These are phyloP conservation scores for Drosophila birchii DNA, from an alignment of 2,888 invertebrate genomes.

Conservation along the genomic window DNA sequence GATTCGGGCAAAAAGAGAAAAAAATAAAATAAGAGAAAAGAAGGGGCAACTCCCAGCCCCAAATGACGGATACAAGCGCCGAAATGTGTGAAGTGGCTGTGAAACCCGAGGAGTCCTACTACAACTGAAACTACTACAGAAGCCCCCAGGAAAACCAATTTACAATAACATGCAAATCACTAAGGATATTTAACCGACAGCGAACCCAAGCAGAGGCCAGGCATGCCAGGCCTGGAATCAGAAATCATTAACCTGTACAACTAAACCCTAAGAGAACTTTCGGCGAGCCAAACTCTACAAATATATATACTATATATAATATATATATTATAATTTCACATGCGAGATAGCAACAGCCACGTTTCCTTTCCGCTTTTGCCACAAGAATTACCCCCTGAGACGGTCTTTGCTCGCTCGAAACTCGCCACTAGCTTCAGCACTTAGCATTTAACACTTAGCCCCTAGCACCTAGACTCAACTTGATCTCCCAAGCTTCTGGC, in stretches of 20 bases:
- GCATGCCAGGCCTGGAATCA: slow-evolving; percentile 57
- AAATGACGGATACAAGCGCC: slow-evolving; percentile 56
- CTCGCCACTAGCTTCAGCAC: slow-evolving; percentile 71
- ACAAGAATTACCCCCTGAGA: slow-evolving; percentile 62
- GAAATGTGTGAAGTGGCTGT: slow-evolving; percentile 77
- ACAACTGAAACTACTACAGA: slow-evolving; percentile 22
- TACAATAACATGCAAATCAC: slow-evolving; percentile 41
- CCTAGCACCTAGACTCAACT: slow-evolving; percentile 18
- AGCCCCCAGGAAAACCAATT: slow-evolving; percentile 26
- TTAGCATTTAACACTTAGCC: slow-evolving; percentile 53
- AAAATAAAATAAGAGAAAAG: slow-evolving; percentile 25
- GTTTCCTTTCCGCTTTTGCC: slow-evolving; percentile 79
- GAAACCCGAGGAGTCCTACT: slow-evolving; percentile 74
- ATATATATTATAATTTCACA: slow-evolving; percentile 64
- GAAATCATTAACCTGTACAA: slow-evolving; percentile 47
- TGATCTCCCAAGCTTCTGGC: slow-evolving; percentile 33
- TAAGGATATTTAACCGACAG: slow-evolving; percentile 33
- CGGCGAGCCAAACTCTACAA: slow-evolving; percentile 73
- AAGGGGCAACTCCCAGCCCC: slow-evolving; percentile 34
- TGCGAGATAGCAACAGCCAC: slow-evolving; percentile 70
- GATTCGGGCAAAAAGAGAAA: slow-evolving; percentile 16
- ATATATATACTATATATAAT: slow-evolving; percentile 40
- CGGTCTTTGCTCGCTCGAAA: slow-evolving; percentile 78
- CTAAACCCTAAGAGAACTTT: slow-evolving; percentile 62
- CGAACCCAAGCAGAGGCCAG: slow-evolving; percentile 23